phyloP scores from a whole-genome alignment of 2,113 vertebrate genomes.

The Centropristis striata region DNA sequence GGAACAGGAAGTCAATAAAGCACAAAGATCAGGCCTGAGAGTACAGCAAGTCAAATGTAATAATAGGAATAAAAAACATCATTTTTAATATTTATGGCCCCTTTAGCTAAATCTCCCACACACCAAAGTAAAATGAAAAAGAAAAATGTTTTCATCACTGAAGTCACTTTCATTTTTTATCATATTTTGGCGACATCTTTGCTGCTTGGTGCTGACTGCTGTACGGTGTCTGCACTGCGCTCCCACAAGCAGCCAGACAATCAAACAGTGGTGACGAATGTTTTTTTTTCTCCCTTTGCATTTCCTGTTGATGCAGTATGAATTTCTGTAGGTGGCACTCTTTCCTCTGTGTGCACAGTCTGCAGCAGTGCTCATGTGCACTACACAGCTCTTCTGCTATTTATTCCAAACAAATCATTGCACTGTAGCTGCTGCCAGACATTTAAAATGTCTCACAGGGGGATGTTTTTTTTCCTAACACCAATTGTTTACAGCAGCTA shows the following conservation, averaged over 20 bases:
- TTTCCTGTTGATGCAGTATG: slow-evolving; percentile 34
- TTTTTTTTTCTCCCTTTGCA: background rate
- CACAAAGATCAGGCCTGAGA: background rate
- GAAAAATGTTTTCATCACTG: background rate
- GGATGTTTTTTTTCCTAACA: background rate
- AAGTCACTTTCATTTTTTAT: slow-evolving; percentile 1
- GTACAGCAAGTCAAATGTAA: slow-evolving; percentile 7
- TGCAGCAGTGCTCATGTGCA: slow-evolving; percentile 3
- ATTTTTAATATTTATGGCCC: slow-evolving; percentile 20
- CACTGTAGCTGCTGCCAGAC: slow-evolving; percentile 6
- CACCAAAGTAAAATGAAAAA: background rate
- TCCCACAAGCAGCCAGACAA: slow-evolving; percentile 28
- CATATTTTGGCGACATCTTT: background rate
- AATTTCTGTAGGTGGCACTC: slow-evolving; percentile 48
- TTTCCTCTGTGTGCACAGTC: slow-evolving; percentile 29
- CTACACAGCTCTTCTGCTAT: background rate
- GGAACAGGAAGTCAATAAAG: slow-evolving; percentile 35
- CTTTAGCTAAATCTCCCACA: slow-evolving; percentile 8
- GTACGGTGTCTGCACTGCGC: background rate
- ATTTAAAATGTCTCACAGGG: slow-evolving; percentile 21
- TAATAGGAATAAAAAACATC: background rate
- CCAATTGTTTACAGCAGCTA: slow-evolving; percentile 20
- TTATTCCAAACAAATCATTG: slow-evolving; percentile 27
- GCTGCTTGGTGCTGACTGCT: background rate
- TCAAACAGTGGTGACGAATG: slow-evolving; percentile 5